phyloP scores from a whole-genome alignment of 2,797 vertebrate genomes.

The Scolopax rusticola region DNA sequence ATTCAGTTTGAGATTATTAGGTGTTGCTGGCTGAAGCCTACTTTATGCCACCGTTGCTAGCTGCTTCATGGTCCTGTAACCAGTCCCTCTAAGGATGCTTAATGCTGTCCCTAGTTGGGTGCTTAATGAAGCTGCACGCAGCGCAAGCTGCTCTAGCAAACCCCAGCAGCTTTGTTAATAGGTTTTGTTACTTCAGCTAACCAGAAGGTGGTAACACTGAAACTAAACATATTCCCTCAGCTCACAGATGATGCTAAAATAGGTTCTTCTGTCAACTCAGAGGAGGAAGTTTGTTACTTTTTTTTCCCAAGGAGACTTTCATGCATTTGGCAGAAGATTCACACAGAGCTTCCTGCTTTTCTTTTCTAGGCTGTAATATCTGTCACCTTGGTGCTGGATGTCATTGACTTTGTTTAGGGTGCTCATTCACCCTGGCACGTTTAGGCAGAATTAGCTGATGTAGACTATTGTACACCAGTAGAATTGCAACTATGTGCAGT shows the following conservation, averaged over 20 bases:
- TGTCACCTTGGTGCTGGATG: not conserved
- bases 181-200: not conserved
- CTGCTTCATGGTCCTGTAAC: not conserved
- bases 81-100: not conserved
- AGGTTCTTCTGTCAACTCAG: not conserved
- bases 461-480: not conserved
- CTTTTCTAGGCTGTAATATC: not conserved
- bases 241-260: not conserved
- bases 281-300: not conserved
- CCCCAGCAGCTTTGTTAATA: not conserved
- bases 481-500: not conserved
- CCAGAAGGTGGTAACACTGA: not conserved
- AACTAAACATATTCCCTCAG: not conserved
- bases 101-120: not conserved
- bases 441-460: not conserved
- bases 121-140: not conserved
- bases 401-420: not conserved
- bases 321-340: not conserved
- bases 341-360: not conserved
- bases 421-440: not conserved
- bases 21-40: not conserved
- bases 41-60: not conserved
- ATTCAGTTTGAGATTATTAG: not conserved
- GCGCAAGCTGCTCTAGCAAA: not conserved
- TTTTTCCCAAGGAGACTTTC: not conserved